These are phyloP conservation scores for Bufo gargarizans DNA, from an alignment of 2,113 vertebrate genomes.

Conservation along the genomic window DNA sequence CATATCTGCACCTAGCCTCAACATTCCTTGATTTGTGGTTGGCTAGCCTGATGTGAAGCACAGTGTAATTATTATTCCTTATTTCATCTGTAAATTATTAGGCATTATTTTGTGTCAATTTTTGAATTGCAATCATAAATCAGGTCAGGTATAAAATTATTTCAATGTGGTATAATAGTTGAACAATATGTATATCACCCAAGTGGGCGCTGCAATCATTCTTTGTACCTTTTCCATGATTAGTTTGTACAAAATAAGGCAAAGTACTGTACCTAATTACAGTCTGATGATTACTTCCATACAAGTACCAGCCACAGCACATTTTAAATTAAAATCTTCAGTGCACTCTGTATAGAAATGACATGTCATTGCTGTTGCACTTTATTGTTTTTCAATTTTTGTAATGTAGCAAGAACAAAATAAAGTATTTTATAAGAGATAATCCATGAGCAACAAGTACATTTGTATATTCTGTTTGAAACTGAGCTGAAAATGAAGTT, in stretches of 20 bases:
- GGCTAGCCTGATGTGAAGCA: background rate
- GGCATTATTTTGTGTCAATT: background rate
- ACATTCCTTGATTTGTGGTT: too few species aligned
- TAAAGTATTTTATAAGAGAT: slow-evolving; percentile 11
- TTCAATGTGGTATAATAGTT: background rate
- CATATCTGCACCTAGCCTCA: background rate
- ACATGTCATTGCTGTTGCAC: slow-evolving; percentile 19
- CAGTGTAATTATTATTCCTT: too few species aligned
- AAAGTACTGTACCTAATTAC: slow-evolving; percentile 39
- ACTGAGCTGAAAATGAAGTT: background rate
- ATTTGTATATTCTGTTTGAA: background rate
- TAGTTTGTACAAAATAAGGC: slow-evolving; percentile 34
- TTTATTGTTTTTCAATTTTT: slow-evolving; percentile 31
- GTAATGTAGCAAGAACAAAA: background rate
- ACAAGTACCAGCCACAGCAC: slow-evolving; percentile 29
- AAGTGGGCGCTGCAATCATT: background rate
- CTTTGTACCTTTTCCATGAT: slow-evolving; percentile 34
- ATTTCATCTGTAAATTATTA: too few species aligned
- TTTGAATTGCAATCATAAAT: background rate
- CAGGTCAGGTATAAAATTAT: background rate
- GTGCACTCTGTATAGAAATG: background rate
- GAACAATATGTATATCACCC: background rate
- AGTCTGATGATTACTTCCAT: slow-evolving; percentile 28
- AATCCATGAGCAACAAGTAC: background rate
- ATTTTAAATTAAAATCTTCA: slow-evolving; percentile 36